phyloP scores from a whole-genome alignment of 2,888 invertebrate species.

The Heliconius ismenius region DNA sequence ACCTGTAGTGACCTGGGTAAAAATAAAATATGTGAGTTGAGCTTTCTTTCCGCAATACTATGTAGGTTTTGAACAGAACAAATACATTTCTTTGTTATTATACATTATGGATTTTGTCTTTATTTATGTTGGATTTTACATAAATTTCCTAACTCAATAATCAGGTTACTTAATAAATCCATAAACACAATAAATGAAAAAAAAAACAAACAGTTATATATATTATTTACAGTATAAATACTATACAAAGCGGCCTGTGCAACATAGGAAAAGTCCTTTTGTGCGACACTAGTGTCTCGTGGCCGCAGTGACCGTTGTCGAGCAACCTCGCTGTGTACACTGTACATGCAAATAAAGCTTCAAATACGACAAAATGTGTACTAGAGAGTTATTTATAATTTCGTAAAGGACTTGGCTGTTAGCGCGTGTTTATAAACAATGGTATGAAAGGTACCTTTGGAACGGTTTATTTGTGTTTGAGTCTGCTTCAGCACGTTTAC shows the following conservation, averaged over 20 bases:
- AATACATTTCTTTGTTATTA: neutral
- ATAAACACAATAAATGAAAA: neutral
- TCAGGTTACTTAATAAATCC: neutral
- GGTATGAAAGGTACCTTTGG: conserved; percentile 26
- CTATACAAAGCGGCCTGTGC: conserved; percentile 28
- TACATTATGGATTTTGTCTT: neutral
- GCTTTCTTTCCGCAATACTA: conserved; percentile 7
- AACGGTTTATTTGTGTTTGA: conserved; percentile 15
- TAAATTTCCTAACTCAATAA: neutral
- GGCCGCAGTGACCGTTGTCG: conserved; percentile 37
- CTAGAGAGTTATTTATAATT: conserved; percentile 35
- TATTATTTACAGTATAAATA: neutral
- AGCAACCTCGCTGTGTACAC: conserved; percentile 39
- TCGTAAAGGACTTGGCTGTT: conserved; percentile 29
- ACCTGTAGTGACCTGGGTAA: conserved; percentile 27
- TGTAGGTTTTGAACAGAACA: neutral
- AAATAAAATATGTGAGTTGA: neutral
- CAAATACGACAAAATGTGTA: conserved; percentile 35
- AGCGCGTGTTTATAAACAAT: conserved; percentile 39
- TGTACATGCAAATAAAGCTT: conserved; percentile 38
- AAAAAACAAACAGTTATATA: neutral
- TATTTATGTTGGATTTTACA: neutral
- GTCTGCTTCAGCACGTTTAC: conserved; percentile 13
- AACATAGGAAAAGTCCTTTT: conserved; percentile 38
- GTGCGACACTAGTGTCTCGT: conserved; percentile 33